These are phyloP conservation scores for Synanceia verrucosa DNA, from an alignment of 2,797 vertebrate species.

Conservation along the genomic window DNA sequence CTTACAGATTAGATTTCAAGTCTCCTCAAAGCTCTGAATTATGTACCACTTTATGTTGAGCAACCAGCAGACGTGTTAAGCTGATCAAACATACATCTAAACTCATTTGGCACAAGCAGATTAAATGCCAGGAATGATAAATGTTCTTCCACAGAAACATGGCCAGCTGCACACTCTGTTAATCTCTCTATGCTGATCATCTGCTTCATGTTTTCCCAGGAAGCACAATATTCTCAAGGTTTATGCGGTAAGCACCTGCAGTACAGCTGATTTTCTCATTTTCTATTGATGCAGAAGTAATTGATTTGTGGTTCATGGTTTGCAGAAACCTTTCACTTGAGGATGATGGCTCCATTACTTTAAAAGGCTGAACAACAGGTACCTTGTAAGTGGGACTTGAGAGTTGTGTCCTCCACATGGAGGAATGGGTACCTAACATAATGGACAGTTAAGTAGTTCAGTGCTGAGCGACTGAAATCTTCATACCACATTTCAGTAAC, in stretches of 20 bases:
- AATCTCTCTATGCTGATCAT: conserved; percentile 6
- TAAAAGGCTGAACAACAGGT: neutral
- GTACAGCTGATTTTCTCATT: neutral
- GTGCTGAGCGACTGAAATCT: neutral
- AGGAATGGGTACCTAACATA: neutral
- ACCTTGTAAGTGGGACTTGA: neutral
- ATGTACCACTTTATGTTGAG: neutral
- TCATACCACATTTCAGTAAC: neutral
- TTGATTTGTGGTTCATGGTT: neutral
- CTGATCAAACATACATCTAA: conserved; percentile 36
- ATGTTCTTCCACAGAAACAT: neutral
- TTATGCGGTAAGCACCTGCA: neutral
- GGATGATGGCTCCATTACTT: neutral
- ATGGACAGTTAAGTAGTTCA: neutral
- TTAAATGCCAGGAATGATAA: conserved; percentile 18
- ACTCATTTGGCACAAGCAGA: conserved; percentile 11
- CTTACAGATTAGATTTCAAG: neutral
- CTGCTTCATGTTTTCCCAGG: neutral
- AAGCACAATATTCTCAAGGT: neutral
- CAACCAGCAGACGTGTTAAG: neutral
- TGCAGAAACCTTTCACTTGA: neutral
- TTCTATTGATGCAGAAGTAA: neutral
- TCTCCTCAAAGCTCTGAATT: neutral
- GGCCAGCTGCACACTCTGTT: neutral
- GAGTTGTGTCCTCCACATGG: neutral